phyloP scores from a whole-genome alignment of 2,888 invertebrate species.

The Graphium colonna region DNA sequence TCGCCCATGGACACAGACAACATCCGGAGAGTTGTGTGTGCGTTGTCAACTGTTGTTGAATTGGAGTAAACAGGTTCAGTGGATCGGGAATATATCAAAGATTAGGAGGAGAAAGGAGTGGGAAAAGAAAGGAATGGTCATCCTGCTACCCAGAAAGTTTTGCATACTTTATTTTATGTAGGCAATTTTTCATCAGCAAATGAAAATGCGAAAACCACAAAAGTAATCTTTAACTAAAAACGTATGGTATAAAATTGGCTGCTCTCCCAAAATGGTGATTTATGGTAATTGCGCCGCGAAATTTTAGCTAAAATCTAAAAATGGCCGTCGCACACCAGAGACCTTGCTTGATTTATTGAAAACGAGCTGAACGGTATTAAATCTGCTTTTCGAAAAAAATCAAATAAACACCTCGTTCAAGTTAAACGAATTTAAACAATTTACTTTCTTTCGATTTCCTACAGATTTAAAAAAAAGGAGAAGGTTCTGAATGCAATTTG shows the following conservation, averaged over 20 bases:
- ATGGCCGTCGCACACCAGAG: conserved; percentile 27
- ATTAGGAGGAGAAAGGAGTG: too few species aligned
- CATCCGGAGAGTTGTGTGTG: too few species aligned
- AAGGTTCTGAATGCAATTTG: too few species aligned
- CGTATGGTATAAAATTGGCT: conserved; percentile 20
- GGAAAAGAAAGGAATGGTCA: too few species aligned
- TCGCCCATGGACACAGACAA: too few species aligned
- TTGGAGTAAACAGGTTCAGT: too few species aligned
- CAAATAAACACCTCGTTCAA: neutral
- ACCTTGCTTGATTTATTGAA: conserved; percentile 33
- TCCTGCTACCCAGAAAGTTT: too few species aligned
- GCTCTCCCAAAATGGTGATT: conserved; percentile 26
- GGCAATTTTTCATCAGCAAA: neutral
- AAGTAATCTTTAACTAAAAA: neutral
- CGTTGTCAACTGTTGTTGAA: too few species aligned
- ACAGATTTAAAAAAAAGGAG: too few species aligned
- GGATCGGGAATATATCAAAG: too few species aligned
- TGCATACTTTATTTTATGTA: too few species aligned
- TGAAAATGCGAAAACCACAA: neutral
- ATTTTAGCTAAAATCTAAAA: conserved; percentile 25
- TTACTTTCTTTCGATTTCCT: too few species aligned
- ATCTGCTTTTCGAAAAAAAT: neutral
- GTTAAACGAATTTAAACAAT: conserved; percentile 1
- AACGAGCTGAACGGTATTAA: conserved; percentile 3
- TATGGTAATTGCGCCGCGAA: conserved; percentile 27